Evolutionary conservation across 2,797 vertebrate species (phyloP).

Genomic region (Xyrichtys novacula): DNA sequence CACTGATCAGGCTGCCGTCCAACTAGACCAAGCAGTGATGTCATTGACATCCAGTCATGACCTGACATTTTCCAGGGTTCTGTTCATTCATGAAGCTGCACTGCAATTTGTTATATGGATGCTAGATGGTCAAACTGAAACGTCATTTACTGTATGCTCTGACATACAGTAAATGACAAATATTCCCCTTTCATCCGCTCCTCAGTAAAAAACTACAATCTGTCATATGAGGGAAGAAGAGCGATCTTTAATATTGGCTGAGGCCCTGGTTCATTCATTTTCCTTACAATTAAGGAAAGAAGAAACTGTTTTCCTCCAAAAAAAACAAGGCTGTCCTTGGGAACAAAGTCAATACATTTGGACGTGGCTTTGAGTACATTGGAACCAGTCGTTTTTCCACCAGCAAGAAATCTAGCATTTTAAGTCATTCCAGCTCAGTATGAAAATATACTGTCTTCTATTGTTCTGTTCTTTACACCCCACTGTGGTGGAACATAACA

Average conservation of each 20-base stretch:
- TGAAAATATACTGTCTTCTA: conserved; percentile 52
- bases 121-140: conserved; percentile 51
- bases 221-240: conserved; percentile 48
- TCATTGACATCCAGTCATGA: conserved; percentile 73
- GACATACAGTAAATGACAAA: conserved; percentile 53
- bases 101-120: conserved; percentile 59
- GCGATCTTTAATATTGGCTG: conserved; percentile 53
- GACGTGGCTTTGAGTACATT: conserved; percentile 26
- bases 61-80: conserved; percentile 76
- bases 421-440: conserved; percentile 38
- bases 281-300: conserved; percentile 1
- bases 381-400: conserved; percentile 41
- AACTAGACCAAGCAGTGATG: conserved; percentile 67
- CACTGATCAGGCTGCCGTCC: conserved; percentile 45
- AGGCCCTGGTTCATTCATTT: conserved; percentile 26
- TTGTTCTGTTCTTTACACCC: conserved; percentile 55
- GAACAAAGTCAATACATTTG: conserved; percentile 37
- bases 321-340: conserved; percentile 24
- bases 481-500: conserved; percentile 47
- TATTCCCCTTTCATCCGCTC: conserved; percentile 22
- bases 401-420: conserved; percentile 24
- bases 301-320: conserved; percentile 2
- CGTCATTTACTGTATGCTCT: conserved; percentile 45
- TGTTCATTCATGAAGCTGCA: conserved; percentile 57
- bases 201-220: conserved; percentile 4